phyloP scores from a whole-genome alignment of 2,113 vertebrate species.

The Bombycilla garrulus region DNA sequence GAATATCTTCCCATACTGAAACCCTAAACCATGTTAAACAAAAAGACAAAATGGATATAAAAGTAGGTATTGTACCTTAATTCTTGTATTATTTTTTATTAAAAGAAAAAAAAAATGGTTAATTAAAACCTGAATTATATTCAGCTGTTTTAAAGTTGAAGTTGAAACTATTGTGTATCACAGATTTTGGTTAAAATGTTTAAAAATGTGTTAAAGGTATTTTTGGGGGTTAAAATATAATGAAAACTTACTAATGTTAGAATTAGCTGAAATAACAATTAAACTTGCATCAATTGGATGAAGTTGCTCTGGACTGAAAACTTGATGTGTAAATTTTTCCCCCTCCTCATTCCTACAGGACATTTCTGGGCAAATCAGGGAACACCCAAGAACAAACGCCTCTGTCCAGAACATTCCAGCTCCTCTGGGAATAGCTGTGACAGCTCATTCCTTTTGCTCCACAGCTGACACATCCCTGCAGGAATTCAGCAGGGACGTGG shows the following conservation, averaged over 20 bases:
- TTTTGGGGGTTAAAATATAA: background rate
- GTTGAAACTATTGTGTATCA: background rate
- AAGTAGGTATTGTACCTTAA: slow-evolving; percentile 19
- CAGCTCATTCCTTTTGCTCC: background rate
- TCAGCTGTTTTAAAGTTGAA: background rate
- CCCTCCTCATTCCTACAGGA: slow-evolving; percentile 11
- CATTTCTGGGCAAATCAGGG: background rate
- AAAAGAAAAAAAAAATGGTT: background rate
- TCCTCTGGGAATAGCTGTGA: background rate
- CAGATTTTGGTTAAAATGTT: background rate
- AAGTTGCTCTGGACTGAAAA: background rate
- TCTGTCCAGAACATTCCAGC: background rate
- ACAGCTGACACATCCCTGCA: background rate
- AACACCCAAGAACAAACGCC: background rate
- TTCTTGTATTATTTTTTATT: background rate
- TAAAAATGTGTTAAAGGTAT: background rate
- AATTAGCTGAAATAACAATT: background rate
- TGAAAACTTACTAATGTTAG: background rate
- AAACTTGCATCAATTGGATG: background rate
- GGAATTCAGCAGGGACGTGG: background rate
- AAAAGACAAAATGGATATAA: background rate
- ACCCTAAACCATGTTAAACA: background rate
- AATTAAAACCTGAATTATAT: background rate
- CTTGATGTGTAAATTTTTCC: background rate
- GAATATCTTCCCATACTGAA: background rate